These are phyloP conservation scores for Gnathonemus echidnorhynchus DNA, from an alignment of 2,113 vertebrate genomes.

Conservation along the genomic window DNA sequence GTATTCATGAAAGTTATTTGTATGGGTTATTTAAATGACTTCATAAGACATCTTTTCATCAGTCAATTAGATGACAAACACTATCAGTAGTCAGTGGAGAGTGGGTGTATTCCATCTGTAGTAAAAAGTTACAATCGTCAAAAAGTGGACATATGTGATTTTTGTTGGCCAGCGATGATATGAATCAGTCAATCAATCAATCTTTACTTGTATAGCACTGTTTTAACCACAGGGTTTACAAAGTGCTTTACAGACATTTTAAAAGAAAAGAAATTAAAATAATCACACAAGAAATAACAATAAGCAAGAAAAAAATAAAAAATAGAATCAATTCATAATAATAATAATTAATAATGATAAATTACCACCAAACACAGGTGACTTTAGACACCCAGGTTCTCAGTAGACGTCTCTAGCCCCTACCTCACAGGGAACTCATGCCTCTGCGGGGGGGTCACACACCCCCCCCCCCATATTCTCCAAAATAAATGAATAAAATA, in stretches of 20 bases:
- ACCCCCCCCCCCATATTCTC: no score
- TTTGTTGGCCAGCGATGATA: neutral
- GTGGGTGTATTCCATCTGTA: neutral
- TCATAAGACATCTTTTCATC: neutral
- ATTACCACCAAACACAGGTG: no score
- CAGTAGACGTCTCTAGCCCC: no score
- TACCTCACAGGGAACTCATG: no score
- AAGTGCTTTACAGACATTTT: neutral
- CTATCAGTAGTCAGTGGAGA: neutral
- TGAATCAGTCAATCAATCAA: neutral
- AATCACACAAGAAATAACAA: no score
- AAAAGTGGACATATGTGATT: neutral
- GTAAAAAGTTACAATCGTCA: neutral
- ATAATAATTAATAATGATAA: no score
- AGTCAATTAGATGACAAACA: neutral
- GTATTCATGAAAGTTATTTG: neutral
- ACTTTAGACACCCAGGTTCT: no score
- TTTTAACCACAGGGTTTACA: neutral
- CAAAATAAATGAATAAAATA: no score
- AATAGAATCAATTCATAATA: no score
- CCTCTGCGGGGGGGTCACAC: no score
- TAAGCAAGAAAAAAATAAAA: no score
- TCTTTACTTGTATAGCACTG: neutral
- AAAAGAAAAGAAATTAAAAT: no score
- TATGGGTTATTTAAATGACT: neutral